Evolutionary conservation across 1,140 invertebrate genomes (phyloP).

Genomic region (Aethina tumida): DNA sequence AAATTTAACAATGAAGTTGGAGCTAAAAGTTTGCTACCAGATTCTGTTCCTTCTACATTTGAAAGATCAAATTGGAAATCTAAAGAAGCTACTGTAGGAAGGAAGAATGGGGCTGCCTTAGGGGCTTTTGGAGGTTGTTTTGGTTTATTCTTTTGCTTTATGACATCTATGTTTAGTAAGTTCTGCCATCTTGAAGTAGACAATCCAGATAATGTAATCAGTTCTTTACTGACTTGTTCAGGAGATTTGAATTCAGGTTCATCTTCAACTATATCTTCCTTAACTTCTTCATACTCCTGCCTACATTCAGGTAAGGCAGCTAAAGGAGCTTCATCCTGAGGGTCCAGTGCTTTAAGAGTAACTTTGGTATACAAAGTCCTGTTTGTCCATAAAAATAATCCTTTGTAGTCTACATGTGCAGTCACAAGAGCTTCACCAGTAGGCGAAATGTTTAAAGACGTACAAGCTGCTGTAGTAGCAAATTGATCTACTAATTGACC

Average conservation of each 20-base stretch:
- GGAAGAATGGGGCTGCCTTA: slow-evolving; percentile 87
- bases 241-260: slow-evolving; percentile 61
- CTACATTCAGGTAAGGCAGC: slow-evolving; percentile 48
- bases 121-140: slow-evolving; percentile 69
- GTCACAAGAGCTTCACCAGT: slow-evolving; percentile 86
- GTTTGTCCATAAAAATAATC: slow-evolving; percentile 92
- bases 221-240: slow-evolving; percentile 67
- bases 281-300: slow-evolving; percentile 25
- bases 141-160: slow-evolving; percentile 87
- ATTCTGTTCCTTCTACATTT: slow-evolving; percentile 35
- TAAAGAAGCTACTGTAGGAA: slow-evolving; percentile 80
- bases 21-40: slow-evolving; percentile 42
- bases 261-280: slow-evolving; percentile 40
- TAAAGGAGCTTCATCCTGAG: slow-evolving; percentile 45
- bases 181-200: slow-evolving; percentile 89
- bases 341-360: slow-evolving; percentile 61
- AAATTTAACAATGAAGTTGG: slow-evolving; percentile 50
- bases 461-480: slow-evolving; percentile 60
- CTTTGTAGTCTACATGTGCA: slow-evolving; percentile 76
- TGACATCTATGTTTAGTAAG: slow-evolving; percentile 79
- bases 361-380: slow-evolving; percentile 73
- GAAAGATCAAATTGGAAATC: slow-evolving; percentile 71
- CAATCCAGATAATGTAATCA: slow-evolving; percentile 79
- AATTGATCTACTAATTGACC: slow-evolving; percentile 68
- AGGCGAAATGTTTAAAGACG: slow-evolving; percentile 80